These are phyloP conservation scores for Brachypterus glaber DNA, from an alignment of 2,888 invertebrate genomes.

Conservation along the genomic window DNA sequence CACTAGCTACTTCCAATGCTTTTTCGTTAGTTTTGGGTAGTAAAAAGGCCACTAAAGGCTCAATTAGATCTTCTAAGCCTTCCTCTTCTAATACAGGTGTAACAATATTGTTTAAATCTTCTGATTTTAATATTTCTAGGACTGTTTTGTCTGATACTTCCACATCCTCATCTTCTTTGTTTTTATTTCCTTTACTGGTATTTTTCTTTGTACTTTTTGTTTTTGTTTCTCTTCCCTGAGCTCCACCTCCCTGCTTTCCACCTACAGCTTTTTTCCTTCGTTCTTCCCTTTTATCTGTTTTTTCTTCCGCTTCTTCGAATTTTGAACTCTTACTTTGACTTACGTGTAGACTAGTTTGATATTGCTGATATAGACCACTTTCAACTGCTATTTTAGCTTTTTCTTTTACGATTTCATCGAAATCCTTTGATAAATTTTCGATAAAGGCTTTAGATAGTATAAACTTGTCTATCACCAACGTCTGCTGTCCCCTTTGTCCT, in stretches of 20 bases:
- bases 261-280: slow-evolving; percentile 77
- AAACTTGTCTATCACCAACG: slow-evolving; percentile 50
- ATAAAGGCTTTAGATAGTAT: slow-evolving; percentile 60
- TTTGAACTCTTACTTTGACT: slow-evolving; percentile 25
- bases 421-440: slow-evolving; percentile 55
- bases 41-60: slow-evolving; percentile 59
- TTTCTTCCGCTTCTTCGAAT: slow-evolving; percentile 34
- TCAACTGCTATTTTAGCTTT: slow-evolving; percentile 61
- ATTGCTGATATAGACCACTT: slow-evolving; percentile 67
- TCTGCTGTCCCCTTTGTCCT: slow-evolving; percentile 47
- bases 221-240: slow-evolving; percentile 90
- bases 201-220: slow-evolving; percentile 88
- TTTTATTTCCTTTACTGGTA: slow-evolving; percentile 46
- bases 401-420: slow-evolving; percentile 53
- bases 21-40: slow-evolving; percentile 62
- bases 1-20: slow-evolving; percentile 59
- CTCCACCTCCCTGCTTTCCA: slow-evolving; percentile 85
- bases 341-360: slow-evolving; percentile 57
- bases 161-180: slow-evolving; percentile 62
- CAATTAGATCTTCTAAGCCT: slow-evolving; percentile 60
- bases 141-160: slow-evolving; percentile 40
- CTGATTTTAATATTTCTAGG: slow-evolving; percentile 55
- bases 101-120: slow-evolving; percentile 54
- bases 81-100: slow-evolving; percentile 31
- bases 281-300: slow-evolving; percentile 74